phyloP scores from a whole-genome alignment of 2,888 invertebrate species.

The Mesoligia furuncula region DNA sequence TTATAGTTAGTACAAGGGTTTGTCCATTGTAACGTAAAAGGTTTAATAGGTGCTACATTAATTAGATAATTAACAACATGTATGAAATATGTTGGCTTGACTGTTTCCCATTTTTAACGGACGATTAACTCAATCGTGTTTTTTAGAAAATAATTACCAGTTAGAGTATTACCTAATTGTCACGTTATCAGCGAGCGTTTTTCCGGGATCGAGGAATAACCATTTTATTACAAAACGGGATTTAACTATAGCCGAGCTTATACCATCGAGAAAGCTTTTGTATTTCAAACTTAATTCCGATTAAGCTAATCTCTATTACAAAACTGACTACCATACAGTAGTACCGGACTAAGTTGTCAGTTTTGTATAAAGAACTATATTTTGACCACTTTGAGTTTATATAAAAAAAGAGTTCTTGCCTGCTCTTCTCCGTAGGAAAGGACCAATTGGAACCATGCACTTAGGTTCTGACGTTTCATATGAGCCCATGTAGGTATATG shows the following conservation, averaged over 20 bases:
- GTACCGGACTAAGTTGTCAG: not conserved
- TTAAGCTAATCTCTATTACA: not conserved
- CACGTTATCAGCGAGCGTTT: no score
- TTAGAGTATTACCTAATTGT: no score
- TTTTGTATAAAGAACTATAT: not conserved
- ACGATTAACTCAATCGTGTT: not conserved
- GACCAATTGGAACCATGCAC: no score
- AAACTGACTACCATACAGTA: not conserved
- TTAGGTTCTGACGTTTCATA: no score
- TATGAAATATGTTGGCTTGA: conserved; percentile 53
- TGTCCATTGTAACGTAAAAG: conserved; percentile 45
- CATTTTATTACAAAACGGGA: not conserved
- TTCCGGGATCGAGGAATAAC: not conserved
- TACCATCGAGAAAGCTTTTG: not conserved
- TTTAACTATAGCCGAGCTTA: not conserved
- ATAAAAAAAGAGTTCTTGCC: not conserved
- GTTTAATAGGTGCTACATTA: conserved; percentile 37
- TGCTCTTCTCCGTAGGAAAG: no score
- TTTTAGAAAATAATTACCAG: not conserved
- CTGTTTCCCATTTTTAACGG: conserved; percentile 23
- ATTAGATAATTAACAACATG: conserved; percentile 43
- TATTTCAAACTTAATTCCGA: not conserved
- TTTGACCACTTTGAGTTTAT: not conserved
- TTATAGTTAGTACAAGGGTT: conserved; percentile 43
- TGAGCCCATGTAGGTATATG: no score